Evolutionary conservation across 2,888 invertebrate species (phyloP).

Genomic region (Pharmacophagus antenor): DNA sequence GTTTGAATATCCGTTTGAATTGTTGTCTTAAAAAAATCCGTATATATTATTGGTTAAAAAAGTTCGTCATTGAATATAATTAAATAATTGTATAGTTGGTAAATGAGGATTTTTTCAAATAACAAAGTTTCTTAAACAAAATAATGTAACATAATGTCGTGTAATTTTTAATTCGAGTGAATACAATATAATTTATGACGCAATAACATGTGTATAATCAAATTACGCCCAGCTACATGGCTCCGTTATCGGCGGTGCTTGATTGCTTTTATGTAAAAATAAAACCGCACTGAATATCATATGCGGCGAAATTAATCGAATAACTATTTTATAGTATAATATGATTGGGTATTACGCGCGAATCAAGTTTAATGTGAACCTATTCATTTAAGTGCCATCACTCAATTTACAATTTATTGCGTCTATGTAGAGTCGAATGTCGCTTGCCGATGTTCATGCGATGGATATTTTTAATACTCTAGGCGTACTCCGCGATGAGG

Average conservation of each 20-base stretch:
- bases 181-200: conserved; percentile 16
- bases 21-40: no score
- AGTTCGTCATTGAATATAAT: no score
- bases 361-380: conserved; percentile 46
- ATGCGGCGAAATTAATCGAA: conserved; percentile 41
- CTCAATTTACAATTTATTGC: conserved; percentile 22
- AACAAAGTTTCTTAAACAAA: no score
- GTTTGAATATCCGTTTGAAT: no score
- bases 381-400: conserved; percentile 38
- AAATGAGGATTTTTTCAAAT: no score
- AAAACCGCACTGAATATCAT: conserved; percentile 32
- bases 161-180: neutral
- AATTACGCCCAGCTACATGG: conserved; percentile 19
- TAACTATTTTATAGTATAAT: conserved; percentile 40
- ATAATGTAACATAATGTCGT: neutral
- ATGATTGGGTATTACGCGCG: conserved; percentile 47
- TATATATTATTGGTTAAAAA: no score
- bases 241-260: conserved; percentile 16
- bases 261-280: conserved; percentile 30
- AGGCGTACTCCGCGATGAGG: conserved; percentile 41
- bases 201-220: conserved; percentile 22
- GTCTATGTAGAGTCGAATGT: conserved; percentile 37
- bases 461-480: conserved; percentile 42
- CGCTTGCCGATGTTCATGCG: conserved; percentile 17
- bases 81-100: no score